Evolutionary conservation across 2,797 vertebrate species (phyloP).

Genomic region (Alcedo atthis): DNA sequence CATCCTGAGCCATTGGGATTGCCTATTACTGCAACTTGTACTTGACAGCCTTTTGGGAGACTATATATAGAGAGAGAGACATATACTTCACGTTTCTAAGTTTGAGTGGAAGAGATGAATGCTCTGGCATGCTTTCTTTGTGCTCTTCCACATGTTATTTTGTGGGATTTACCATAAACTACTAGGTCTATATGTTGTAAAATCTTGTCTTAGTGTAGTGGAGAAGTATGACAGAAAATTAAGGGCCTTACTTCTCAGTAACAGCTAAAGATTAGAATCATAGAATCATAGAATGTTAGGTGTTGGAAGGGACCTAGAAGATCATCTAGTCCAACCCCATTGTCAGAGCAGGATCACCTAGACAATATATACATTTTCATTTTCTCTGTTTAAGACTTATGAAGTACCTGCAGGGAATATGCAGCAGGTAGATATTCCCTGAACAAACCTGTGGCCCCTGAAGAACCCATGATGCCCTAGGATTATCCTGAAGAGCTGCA

Average conservation of each 20-base stretch:
- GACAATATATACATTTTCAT: neutral
- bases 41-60: neutral
- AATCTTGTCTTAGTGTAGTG: neutral
- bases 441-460: neutral
- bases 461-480: neutral
- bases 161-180: neutral
- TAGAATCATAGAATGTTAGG: too few relatives aligned
- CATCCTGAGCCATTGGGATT: neutral
- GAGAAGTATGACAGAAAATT: neutral
- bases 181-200: neutral
- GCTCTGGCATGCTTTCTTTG: neutral
- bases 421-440: neutral
- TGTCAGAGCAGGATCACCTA: too few relatives aligned
- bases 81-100: neutral
- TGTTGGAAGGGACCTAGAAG: too few relatives aligned
- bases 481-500: neutral
- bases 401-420: neutral
- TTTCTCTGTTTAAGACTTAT: neutral
- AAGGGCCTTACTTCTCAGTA: neutral
- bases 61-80: neutral
- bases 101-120: neutral
- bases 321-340: too few relatives aligned
- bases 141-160: neutral
- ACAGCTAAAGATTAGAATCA: neutral
- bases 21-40: neutral